These are phyloP conservation scores for Gobio occitaniae DNA, from an alignment of 2,797 vertebrate genomes.

Conservation along the genomic window DNA sequence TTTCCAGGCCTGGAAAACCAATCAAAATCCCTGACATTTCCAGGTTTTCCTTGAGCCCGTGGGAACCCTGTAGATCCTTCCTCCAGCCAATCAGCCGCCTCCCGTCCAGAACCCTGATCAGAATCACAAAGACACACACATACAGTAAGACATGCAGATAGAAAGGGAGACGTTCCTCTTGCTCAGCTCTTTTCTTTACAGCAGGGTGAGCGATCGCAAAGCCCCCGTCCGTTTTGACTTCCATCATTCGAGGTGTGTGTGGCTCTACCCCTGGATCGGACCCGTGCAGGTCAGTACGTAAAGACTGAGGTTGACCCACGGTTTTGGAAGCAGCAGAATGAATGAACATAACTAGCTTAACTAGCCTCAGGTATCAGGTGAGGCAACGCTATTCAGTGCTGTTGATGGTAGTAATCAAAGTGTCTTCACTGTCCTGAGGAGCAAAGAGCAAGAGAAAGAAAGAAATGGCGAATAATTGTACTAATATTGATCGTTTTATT, in stretches of 20 bases:
- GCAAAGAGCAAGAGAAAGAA: constrained; percentile 20
- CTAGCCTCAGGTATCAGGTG: neutral
- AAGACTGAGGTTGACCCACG: constrained; percentile 40
- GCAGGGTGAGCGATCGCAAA: neutral
- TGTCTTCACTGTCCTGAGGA: constrained; percentile 24
- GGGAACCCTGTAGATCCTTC: constrained; percentile 34
- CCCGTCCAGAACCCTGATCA: constrained; percentile 47
- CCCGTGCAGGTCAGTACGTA: constrained; percentile 23
- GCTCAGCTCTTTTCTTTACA: constrained; percentile 52
- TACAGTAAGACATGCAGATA: constrained; percentile 54
- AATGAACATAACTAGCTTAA: neutral
- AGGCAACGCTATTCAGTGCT: constrained; percentile 16
- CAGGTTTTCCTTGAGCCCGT: neutral
- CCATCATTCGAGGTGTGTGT: constrained; percentile 28
- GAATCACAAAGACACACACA: constrained; percentile 53
- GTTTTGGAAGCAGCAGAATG: constrained; percentile 40
- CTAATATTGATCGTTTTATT: neutral
- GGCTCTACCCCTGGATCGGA: constrained; percentile 13
- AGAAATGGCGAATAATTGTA: neutral
- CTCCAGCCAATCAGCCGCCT: constrained; percentile 20
- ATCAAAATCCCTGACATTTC: constrained; percentile 13
- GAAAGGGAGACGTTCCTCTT: constrained; percentile 47
- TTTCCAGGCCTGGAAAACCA: constrained; percentile 19
- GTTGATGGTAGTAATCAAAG: constrained; percentile 12
- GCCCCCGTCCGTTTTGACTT: constrained; percentile 10